phyloP scores from a whole-genome alignment of 2,113 vertebrate genomes.

The Rhinolophus sinicus region DNA sequence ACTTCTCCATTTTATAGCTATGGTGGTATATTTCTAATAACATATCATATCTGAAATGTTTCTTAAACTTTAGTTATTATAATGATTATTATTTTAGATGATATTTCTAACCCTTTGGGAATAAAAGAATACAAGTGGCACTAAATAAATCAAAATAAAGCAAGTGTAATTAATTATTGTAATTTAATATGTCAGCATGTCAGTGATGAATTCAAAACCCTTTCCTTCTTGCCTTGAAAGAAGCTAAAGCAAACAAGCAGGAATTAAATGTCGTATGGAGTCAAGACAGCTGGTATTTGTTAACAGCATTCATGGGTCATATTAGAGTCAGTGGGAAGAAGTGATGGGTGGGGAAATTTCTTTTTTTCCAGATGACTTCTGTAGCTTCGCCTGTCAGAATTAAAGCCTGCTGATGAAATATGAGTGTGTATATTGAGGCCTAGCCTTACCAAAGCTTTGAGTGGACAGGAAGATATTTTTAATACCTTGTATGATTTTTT shows the following conservation, averaged over 20 bases:
- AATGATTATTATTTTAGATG: neutral
- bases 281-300: constrained; percentile 71
- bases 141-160: constrained; percentile 19
- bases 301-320: constrained; percentile 61
- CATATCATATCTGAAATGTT: neutral
- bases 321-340: constrained; percentile 65
- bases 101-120: neutral
- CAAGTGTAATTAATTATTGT: constrained; percentile 23
- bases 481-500: neutral
- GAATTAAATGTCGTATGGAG: constrained; percentile 45
- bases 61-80: neutral
- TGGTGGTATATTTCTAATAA: neutral
- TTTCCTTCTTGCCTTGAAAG: neutral
- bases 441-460: neutral
- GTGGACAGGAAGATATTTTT: neutral
- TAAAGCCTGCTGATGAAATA: constrained; percentile 54
- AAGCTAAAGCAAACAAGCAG: neutral
- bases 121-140: neutral
- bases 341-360: constrained; percentile 49
- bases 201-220: neutral
- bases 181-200: neutral
- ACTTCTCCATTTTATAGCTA: neutral
- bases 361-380: constrained; percentile 71
- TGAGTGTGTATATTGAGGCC: neutral
- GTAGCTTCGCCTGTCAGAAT: constrained; percentile 59